Percentiles rank a stretch among this genome's conserved stretches.
These are phyloP conservation scores for Cephus nigrinus DNA, from an alignment of 2,888 invertebrate species.

Conservation along the genomic window DNA sequence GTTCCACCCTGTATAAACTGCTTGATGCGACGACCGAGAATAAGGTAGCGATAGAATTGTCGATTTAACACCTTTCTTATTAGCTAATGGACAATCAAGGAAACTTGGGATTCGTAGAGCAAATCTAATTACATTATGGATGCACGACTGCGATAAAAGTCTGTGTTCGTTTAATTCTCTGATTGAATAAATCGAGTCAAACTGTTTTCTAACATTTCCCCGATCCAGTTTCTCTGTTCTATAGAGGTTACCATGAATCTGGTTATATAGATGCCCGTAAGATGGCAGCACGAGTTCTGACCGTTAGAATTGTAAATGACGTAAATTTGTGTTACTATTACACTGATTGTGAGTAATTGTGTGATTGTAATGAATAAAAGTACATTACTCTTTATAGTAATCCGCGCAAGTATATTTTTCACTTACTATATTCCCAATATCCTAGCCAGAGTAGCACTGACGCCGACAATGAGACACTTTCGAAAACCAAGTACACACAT, in stretches of 20 bases:
- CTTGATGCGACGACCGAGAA: background rate
- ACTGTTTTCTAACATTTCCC: background rate
- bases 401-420: background rate
- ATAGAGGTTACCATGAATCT: background rate
- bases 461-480: background rate
- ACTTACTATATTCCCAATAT: background rate
- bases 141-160: too few species aligned
- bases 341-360: background rate
- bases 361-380: background rate
- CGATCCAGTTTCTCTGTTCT: background rate
- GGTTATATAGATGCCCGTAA: background rate
- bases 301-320: background rate
- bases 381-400: background rate
- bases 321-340: background rate
- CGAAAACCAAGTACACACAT: background rate
- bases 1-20: too few species aligned
- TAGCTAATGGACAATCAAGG: background rate
- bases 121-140: background rate
- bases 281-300: background rate
- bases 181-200: too few species aligned
- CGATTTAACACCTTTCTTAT: background rate
- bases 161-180: too few species aligned
- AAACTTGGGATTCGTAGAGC: background rate
- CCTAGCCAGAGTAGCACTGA: background rate
- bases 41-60: background rate